A percentile compares a stretch with the other conserved stretches of the same genome.
Conservation (phyloP, 1,140 invertebrate genomes). For the Aphelinus atriplicis region DNA sequence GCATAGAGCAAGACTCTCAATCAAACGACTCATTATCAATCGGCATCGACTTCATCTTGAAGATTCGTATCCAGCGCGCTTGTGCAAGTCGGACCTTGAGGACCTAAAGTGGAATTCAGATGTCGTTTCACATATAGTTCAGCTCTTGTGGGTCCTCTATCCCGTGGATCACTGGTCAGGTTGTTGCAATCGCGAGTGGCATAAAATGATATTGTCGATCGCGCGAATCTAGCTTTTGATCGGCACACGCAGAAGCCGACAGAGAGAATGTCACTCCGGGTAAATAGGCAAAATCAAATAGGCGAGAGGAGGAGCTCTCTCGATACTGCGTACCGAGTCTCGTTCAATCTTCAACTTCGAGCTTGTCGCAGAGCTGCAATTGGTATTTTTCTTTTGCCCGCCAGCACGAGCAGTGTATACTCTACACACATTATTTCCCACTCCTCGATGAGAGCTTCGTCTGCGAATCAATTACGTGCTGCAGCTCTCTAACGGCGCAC, state of each 20-base stretch:
- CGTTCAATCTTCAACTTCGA: not conserved
- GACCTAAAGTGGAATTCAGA: slow-evolving; percentile 4
- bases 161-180: too few relatives aligned
- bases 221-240: slow-evolving; percentile 12
- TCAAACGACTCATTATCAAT: slow-evolving; percentile 37
- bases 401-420: too few relatives aligned
- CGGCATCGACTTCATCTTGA: slow-evolving; percentile 44
- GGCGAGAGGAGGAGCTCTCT: too few relatives aligned
- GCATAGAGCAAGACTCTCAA: not conserved
- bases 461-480: too few relatives aligned
- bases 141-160: too few relatives aligned
- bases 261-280: slow-evolving; percentile 7
- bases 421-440: too few relatives aligned
- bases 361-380: not conserved
- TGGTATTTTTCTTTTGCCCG: too few relatives aligned
- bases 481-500: too few relatives aligned
- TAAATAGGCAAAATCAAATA: slow-evolving; percentile 30
- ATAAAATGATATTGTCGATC: too few relatives aligned
- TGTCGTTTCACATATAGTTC: too few relatives aligned
- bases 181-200: too few relatives aligned
- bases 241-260: too few relatives aligned
- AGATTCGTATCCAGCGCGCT: not conserved
- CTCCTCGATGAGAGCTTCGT: not conserved
- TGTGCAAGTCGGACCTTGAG: not conserved
- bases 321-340: not conserved